phyloP scores from a whole-genome alignment of 2,797 vertebrate genomes.

The Tamandua tetradactyla region DNA sequence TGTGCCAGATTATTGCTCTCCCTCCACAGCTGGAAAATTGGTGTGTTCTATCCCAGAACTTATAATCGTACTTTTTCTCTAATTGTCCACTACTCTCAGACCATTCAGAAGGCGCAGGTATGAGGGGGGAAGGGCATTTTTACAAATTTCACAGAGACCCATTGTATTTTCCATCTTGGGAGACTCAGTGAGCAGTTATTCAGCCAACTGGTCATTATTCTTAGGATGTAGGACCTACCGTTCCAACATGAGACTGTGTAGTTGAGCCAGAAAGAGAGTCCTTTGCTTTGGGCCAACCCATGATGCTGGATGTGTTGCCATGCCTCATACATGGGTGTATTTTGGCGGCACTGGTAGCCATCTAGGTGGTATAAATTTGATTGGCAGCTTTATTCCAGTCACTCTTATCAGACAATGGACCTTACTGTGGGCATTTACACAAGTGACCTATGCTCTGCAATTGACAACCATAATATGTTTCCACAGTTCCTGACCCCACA shows the following conservation, averaged over 20 bases:
- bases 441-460: background rate
- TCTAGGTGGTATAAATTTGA: background rate
- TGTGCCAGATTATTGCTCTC: background rate
- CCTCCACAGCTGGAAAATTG: background rate
- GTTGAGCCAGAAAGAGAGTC: background rate
- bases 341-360: background rate
- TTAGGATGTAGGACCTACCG: too few relatives aligned
- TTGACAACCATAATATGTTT: background rate
- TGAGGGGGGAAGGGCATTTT: background rate
- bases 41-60: background rate
- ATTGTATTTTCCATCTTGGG: background rate
- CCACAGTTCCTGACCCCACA: background rate
- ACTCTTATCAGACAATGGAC: background rate
- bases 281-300: background rate
- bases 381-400: background rate
- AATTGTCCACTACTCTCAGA: background rate
- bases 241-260: background rate
- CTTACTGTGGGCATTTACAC: background rate
- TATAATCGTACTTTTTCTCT: background rate
- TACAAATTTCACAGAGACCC: background rate
- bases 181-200: too few relatives aligned
- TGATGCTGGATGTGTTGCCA: background rate
- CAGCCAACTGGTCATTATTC: too few relatives aligned
- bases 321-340: background rate
- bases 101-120: background rate